A percentile compares a stretch with the other conserved stretches of the same genome.
phyloP scores from a whole-genome alignment of 2,113 vertebrate genomes.

The Ancistrus triradiatus region DNA sequence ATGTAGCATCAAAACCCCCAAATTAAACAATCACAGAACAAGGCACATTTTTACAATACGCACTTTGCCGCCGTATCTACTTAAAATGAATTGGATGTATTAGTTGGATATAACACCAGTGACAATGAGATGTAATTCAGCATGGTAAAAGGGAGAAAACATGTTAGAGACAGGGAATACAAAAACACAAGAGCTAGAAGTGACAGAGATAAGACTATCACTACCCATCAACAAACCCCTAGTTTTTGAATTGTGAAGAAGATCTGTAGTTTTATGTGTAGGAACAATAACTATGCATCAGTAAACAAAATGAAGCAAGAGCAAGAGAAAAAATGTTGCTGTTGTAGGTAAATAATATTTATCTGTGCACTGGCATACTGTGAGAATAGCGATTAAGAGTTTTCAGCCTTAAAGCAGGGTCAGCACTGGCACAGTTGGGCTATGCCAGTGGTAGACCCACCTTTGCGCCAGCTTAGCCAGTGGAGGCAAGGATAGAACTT shows the following conservation, averaged over 20 bases:
- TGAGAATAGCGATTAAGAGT: neutral
- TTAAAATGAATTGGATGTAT: too few relatives aligned
- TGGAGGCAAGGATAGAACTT: slow-evolving; percentile 41
- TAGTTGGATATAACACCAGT: too few relatives aligned
- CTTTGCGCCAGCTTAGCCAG: slow-evolving; percentile 49
- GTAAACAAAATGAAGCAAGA: slow-evolving; percentile 13
- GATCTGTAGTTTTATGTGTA: neutral
- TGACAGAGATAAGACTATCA: neutral
- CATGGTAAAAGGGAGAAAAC: neutral
- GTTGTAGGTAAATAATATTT: too few relatives aligned
- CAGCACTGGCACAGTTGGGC: slow-evolving; percentile 32
- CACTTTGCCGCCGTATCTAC: too few relatives aligned
- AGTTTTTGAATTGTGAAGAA: neutral
- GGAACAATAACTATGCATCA: neutral
- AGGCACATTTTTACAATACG: too few relatives aligned
- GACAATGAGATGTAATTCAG: neutral
- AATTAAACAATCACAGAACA: too few relatives aligned
- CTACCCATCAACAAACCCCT: neutral
- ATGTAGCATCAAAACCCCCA: too few relatives aligned
- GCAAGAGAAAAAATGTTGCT: too few relatives aligned
- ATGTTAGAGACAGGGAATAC: neutral
- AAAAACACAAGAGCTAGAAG: neutral
- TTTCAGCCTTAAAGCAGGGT: slow-evolving; percentile 22
- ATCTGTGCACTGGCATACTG: too few relatives aligned
- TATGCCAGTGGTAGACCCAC: too few relatives aligned